These are phyloP conservation scores for Paguma larvata DNA, from an alignment of 2,797 vertebrate genomes.

Conservation along the genomic window DNA sequence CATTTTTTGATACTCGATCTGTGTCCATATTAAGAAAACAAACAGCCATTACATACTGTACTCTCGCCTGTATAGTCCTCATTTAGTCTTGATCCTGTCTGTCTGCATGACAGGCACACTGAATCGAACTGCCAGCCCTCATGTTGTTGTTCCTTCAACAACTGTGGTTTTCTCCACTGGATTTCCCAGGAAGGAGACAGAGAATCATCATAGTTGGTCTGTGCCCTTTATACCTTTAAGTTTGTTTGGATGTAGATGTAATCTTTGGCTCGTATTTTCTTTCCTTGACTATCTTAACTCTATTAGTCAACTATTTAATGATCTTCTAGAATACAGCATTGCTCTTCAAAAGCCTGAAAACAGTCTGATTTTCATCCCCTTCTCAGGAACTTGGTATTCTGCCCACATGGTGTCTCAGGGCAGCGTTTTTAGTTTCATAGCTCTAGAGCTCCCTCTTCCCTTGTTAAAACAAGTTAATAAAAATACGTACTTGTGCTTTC, in stretches of 20 bases:
- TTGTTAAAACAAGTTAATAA: constrained; percentile 7
- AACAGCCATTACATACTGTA: background rate
- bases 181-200: background rate
- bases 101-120: background rate
- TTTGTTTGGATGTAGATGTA: constrained; percentile 41
- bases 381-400: background rate
- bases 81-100: background rate
- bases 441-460: background rate
- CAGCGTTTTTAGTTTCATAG: background rate
- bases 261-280: constrained; percentile 23
- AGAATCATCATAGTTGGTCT: background rate
- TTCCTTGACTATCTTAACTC: background rate
- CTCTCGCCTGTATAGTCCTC: background rate
- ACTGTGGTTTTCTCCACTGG: background rate
- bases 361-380: background rate
- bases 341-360: constrained; percentile 25
- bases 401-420: background rate
- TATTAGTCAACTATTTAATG: background rate
- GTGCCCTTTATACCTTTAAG: constrained; percentile 15
- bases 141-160: background rate
- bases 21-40: background rate
- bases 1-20: background rate
- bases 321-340: constrained; percentile 2
- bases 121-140: background rate
- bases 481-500: background rate